Conservation (phyloP, 2,797 vertebrate species). For the Cossypha dichroa region DNA sequence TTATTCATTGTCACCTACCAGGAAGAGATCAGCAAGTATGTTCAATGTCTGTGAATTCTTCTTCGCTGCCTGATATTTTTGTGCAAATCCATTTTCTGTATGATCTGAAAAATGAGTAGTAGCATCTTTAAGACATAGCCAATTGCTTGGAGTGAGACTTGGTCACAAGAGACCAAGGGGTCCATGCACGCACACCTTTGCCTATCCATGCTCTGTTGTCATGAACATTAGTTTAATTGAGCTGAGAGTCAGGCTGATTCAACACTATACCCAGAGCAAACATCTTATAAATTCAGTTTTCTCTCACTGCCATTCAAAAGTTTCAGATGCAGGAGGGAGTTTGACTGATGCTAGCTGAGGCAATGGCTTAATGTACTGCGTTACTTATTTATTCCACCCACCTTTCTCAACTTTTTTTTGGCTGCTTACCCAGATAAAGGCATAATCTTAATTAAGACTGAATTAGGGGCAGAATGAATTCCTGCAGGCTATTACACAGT, state of each 20-base stretch:
- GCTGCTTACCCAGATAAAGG: not conserved
- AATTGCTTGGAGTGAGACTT: not conserved
- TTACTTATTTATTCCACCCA: constrained; percentile 4
- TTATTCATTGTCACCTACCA: not conserved
- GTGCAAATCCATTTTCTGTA: not conserved
- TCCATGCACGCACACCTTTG: not conserved
- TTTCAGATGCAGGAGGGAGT: not conserved
- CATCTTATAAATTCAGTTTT: not conserved
- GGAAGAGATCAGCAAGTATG: not conserved
- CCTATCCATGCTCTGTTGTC: not conserved
- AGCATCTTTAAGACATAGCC: not conserved
- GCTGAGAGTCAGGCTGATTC: not conserved
- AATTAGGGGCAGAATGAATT: not conserved
- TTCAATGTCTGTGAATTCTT: not conserved
- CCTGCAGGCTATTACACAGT: not conserved
- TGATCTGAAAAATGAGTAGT: not conserved
- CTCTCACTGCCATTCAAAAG: not conserved
- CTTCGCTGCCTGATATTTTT: not conserved
- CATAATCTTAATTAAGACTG: constrained; percentile 18
- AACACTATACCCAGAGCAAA: not conserved
- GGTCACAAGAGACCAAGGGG: not conserved
- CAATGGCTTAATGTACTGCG: not conserved
- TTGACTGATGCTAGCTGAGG: not conserved
- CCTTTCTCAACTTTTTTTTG: not conserved
- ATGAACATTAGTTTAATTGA: not conserved